These are phyloP conservation scores for Drosophila eohydei DNA, from an alignment of 2,888 invertebrate genomes.

Conservation along the genomic window DNA sequence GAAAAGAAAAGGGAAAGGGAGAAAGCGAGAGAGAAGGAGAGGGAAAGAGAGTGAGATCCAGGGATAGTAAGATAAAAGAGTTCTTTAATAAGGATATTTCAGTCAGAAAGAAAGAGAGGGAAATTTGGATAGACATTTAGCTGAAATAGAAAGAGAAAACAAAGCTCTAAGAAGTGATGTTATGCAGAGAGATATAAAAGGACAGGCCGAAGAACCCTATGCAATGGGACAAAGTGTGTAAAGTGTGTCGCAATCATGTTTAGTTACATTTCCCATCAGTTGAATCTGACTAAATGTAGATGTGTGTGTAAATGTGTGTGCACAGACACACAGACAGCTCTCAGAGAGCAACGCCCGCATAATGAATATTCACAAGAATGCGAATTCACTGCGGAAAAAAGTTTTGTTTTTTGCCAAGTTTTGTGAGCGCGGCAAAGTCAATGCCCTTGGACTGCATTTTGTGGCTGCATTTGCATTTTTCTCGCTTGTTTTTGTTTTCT, in stretches of 20 bases:
- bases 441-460: slow-evolving; percentile 47
- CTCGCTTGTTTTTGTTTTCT: slow-evolving; percentile 9
- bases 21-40: not conserved
- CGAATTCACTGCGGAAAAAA: not conserved
- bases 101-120: too few species aligned
- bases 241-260: not conserved
- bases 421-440: slow-evolving; percentile 46
- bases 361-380: slow-evolving; percentile 7
- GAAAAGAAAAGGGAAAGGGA: too few species aligned
- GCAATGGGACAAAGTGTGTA: too few species aligned
- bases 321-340: not conserved
- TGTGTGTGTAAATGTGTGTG: fast-evolving
- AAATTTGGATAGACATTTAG: too few species aligned
- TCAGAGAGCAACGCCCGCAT: slow-evolving; percentile 18
- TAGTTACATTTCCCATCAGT: not conserved
- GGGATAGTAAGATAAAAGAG: too few species aligned
- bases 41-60: not conserved
- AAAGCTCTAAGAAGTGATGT: too few species aligned
- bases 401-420: not conserved
- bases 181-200: not conserved
- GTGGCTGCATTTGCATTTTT: slow-evolving; percentile 43
- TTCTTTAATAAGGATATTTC: too few species aligned
- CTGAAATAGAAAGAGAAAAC: too few species aligned
- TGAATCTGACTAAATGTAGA: not conserved
- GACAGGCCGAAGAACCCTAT: too few species aligned